Evolutionary conservation across 2,113 vertebrate genomes (phyloP).

Genomic region (Oophaga pumilio): DNA sequence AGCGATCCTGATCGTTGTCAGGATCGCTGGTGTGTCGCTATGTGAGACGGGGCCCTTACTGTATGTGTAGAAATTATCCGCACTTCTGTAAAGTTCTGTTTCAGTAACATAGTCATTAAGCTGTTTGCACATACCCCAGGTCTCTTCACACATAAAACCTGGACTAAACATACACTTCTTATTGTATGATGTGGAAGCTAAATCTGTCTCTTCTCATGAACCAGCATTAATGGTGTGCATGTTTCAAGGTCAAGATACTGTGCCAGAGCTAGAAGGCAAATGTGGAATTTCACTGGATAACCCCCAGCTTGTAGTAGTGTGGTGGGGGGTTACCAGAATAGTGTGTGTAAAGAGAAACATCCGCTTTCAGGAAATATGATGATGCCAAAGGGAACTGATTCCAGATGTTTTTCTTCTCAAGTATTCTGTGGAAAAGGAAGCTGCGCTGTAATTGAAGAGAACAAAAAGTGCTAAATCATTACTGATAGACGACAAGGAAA

Average conservation of each 20-base stretch:
- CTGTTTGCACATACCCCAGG: no score
- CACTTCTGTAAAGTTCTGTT: no score
- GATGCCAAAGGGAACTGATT: constrained; percentile 50
- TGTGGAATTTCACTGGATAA: constrained; percentile 18
- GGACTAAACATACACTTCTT: neutral
- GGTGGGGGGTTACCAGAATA: constrained; percentile 32
- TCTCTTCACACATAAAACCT: neutral
- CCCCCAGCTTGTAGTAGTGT: constrained; percentile 27
- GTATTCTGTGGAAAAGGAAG: neutral
- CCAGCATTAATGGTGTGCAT: neutral
- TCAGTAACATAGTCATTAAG: no score
- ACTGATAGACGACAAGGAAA: neutral
- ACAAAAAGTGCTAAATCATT: neutral
- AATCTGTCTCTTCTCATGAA: neutral
- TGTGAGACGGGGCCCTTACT: no score
- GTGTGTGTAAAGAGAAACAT: constrained; percentile 49
- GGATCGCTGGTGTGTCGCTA: no score
- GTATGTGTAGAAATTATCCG: no score
- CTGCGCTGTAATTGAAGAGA: neutral
- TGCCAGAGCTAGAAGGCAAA: constrained; percentile 9
- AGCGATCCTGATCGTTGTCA: no score
- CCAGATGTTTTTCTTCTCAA: constrained; percentile 47
- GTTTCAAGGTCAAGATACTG: constrained; percentile 3
- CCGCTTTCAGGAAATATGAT: constrained; percentile 51
- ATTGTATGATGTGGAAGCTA: neutral